Conservation (phyloP, 2,113 vertebrate genomes). For the Chlorodrepanis virens region DNA sequence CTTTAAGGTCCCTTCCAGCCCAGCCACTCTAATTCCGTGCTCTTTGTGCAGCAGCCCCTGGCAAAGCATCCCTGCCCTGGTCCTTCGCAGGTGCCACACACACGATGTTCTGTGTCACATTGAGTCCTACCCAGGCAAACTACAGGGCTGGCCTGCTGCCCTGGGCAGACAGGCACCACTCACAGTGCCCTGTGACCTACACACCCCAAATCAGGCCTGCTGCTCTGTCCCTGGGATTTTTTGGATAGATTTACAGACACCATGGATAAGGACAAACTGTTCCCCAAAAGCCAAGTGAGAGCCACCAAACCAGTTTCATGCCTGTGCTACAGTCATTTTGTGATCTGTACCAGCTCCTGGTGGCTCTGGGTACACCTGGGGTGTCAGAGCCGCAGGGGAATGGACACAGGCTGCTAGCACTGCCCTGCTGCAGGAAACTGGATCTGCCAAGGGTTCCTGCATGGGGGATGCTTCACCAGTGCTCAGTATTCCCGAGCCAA, state of each 20-base stretch:
- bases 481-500: neutral
- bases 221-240: neutral
- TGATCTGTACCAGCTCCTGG: neutral
- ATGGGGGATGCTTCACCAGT: neutral
- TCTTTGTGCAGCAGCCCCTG: neutral
- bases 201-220: neutral
- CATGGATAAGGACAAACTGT: neutral
- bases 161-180: neutral
- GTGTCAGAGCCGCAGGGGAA: neutral
- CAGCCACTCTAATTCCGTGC: neutral
- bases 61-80: neutral
- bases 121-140: neutral
- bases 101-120: fast-evolving
- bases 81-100: neutral
- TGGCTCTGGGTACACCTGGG: fast-evolving
- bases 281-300: neutral
- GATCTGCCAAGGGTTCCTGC: neutral
- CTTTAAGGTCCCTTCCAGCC: neutral
- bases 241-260: neutral
- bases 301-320: neutral
- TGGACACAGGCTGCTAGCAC: neutral
- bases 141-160: neutral
- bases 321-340: fast-evolving
- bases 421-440: neutral
- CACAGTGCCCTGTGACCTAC: neutral